phyloP scores from a whole-genome alignment of 2,888 invertebrate genomes.

The Macrophya annulata region DNA sequence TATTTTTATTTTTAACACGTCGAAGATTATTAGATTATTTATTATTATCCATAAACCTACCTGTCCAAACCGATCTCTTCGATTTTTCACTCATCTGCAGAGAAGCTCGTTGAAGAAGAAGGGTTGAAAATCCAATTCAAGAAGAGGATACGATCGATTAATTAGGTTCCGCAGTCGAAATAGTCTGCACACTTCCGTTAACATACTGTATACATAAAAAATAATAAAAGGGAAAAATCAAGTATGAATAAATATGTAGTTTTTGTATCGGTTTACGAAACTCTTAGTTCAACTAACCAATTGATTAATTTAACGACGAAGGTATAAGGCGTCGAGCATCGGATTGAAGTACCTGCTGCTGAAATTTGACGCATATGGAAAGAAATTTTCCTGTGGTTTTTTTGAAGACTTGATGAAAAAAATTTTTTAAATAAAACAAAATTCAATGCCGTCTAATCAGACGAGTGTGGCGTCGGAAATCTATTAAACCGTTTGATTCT shows the following conservation, averaged over 20 bases:
- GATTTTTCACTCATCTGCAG: neutral
- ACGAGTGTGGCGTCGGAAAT: constrained; percentile 70
- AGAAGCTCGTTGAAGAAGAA: neutral
- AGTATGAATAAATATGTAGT: neutral
- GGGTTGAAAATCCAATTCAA: neutral
- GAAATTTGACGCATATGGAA: neutral
- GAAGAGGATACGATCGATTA: neutral
- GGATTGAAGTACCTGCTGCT: neutral
- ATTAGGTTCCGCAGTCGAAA: constrained; percentile 1
- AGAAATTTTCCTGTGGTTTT: neutral
- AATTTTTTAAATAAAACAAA: neutral
- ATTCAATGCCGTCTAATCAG: constrained; percentile 69
- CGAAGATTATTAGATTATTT: neutral
- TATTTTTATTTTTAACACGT: neutral
- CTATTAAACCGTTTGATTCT: constrained; percentile 63
- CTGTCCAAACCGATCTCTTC: neutral
- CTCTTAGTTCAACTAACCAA: constrained; percentile 9
- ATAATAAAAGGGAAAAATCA: neutral
- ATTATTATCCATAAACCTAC: neutral
- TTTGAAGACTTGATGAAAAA: neutral
- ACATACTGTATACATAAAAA: neutral
- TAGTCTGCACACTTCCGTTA: constrained; percentile 22
- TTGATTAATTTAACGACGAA: constrained; percentile 17
- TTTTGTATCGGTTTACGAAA: neutral
- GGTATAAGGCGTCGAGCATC: neutral